phyloP scores from a whole-genome alignment of 2,797 vertebrate species.

The Etheostoma perlongum region DNA sequence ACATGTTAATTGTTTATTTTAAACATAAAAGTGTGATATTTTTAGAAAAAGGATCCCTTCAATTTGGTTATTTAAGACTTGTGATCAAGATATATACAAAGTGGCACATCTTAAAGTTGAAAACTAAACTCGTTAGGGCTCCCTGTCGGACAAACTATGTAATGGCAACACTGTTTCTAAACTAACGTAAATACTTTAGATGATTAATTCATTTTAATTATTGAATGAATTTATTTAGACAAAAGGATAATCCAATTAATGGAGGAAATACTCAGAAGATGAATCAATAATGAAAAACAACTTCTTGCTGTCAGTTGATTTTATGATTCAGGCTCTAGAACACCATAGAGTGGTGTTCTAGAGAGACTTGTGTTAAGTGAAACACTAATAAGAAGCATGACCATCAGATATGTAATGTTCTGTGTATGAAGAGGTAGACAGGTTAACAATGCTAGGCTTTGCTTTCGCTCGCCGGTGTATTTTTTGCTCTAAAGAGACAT shows the following conservation, averaged over 20 bases:
- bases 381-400: too few relatives aligned
- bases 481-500: neutral
- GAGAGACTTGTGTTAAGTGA: neutral
- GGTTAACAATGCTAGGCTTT: neutral
- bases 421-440: neutral
- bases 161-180: neutral
- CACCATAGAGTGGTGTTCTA: too few relatives aligned
- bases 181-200: neutral
- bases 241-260: neutral
- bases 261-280: neutral
- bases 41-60: neutral
- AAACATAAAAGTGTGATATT: neutral
- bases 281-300: neutral
- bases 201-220: neutral
- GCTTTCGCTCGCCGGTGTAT: neutral
- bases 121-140: neutral
- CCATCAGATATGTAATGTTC: neutral
- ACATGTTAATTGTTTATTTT: neutral
- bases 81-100: neutral
- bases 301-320: rapidly evolving
- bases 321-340: too few relatives aligned
- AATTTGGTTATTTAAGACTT: neutral
- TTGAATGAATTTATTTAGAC: neutral
- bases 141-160: conserved; percentile 5
- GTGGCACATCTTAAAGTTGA: neutral